Evolutionary conservation across 2,888 invertebrate genomes (phyloP).

Genomic region (Therioaphis trifolii): DNA sequence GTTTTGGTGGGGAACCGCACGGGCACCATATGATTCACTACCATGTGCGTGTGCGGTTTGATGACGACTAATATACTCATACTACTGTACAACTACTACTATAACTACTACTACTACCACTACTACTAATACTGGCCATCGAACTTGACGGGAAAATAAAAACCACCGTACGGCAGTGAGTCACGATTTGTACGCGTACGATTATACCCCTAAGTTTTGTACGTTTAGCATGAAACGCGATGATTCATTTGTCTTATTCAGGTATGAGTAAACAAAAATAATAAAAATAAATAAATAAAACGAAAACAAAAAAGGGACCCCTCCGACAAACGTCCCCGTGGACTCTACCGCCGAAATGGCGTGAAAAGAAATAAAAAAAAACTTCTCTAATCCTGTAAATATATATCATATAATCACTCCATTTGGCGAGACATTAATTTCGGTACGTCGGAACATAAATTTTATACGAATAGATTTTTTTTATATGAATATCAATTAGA

Average conservation of each 20-base stretch:
- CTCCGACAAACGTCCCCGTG: neutral
- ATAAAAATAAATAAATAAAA: neutral
- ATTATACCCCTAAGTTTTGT: constrained; percentile 33
- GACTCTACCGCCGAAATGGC: neutral
- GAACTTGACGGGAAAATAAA: constrained; percentile 37
- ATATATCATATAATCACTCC: constrained; percentile 5
- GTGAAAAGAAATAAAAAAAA: neutral
- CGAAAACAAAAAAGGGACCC: neutral
- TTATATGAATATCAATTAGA: constrained; percentile 8
- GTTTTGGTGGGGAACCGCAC: constrained; percentile 36
- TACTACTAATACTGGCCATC: neutral
- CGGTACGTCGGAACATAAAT: neutral
- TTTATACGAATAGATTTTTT: neutral
- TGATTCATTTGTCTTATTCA: constrained; percentile 43
- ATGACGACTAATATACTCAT: too few species aligned
- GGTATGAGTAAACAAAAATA: neutral
- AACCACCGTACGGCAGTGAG: neutral
- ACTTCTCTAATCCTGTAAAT: neutral
- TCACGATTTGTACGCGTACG: neutral
- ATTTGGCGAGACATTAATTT: neutral
- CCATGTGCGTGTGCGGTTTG: constrained; percentile 59
- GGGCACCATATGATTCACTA: constrained; percentile 41
- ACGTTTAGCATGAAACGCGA: neutral
- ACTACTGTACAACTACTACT: too few species aligned
- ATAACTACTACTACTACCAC: neutral